These are phyloP conservation scores for Theodoxus fluviatilis DNA, from an alignment of 2,888 invertebrate species.

Conservation along the genomic window DNA sequence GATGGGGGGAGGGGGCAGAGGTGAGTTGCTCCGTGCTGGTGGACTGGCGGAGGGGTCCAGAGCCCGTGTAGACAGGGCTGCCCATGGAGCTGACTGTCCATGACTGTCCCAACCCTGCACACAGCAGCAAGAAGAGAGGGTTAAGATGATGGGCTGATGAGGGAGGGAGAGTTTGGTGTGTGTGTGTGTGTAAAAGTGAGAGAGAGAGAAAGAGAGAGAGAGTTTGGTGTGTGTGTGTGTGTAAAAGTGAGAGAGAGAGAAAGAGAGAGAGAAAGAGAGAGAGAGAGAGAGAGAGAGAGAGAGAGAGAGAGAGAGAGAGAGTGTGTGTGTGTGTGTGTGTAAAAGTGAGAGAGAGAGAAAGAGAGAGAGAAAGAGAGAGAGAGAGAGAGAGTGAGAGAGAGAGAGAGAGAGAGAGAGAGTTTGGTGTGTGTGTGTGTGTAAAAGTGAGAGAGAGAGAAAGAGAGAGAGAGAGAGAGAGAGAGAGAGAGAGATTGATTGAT, in stretches of 20 bases:
- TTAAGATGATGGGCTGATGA: no score
- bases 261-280: neutral
- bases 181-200: no score
- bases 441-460: neutral
- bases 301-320: neutral
- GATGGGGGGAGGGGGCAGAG: slow-evolving; percentile 29
- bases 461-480: neutral
- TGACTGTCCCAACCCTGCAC: no score
- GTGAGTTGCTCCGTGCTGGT: slow-evolving; percentile 25
- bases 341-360: neutral
- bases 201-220: neutral
- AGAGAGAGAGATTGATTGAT: neutral
- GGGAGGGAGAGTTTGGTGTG: neutral
- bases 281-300: neutral
- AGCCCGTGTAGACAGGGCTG: no score
- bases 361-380: neutral
- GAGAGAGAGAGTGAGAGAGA: neutral
- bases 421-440: neutral
- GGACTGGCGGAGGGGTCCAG: neutral
- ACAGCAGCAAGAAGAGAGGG: no score
- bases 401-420: neutral
- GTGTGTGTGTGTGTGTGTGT: neutral
- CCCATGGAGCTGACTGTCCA: no score
- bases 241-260: neutral
- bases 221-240: no score